Percentiles rank a stretch among this genome's conserved stretches.
Evolutionary conservation across 2,888 invertebrate species (phyloP).

Genomic region (Idaea dimidiata): DNA sequence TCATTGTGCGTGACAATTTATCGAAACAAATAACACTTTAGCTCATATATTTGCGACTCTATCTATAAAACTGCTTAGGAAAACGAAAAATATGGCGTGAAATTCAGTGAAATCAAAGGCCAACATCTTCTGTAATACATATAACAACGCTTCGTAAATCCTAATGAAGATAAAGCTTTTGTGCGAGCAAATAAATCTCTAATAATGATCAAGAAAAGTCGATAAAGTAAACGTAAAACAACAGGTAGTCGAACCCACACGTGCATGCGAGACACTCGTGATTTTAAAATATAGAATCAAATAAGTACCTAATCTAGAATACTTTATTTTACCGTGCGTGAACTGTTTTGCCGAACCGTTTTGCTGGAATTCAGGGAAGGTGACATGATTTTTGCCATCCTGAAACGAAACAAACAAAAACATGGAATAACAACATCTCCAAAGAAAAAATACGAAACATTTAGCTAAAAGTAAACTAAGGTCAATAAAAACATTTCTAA

Average conservation of each 20-base stretch:
- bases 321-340: conserved; percentile 91
- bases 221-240: conserved; percentile 36
- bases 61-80: background rate
- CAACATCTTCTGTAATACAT: background rate
- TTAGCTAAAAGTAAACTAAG: background rate
- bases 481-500: background rate
- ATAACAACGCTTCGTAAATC: conserved; percentile 2
- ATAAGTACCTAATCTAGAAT: conserved; percentile 84
- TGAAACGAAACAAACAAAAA: conserved; percentile 56
- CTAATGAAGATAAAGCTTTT: conserved; percentile 51
- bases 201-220: conserved; percentile 42
- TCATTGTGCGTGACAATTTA: conserved; percentile 18
- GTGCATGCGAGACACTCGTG: conserved; percentile 80
- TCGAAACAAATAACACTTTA: conserved; percentile 10
- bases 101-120: background rate
- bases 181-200: conserved; percentile 50
- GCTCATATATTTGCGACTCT: conserved; percentile 12
- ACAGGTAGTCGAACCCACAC: conserved; percentile 68
- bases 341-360: conserved; percentile 93
- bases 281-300: conserved; percentile 71
- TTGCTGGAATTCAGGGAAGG: conserved; percentile 94
- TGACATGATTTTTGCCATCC: conserved; percentile 94
- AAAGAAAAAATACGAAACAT: background rate
- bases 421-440: background rate
- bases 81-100: background rate